These are phyloP conservation scores for Saturnia pavonia DNA, from an alignment of 2,888 invertebrate genomes.

Conservation along the genomic window DNA sequence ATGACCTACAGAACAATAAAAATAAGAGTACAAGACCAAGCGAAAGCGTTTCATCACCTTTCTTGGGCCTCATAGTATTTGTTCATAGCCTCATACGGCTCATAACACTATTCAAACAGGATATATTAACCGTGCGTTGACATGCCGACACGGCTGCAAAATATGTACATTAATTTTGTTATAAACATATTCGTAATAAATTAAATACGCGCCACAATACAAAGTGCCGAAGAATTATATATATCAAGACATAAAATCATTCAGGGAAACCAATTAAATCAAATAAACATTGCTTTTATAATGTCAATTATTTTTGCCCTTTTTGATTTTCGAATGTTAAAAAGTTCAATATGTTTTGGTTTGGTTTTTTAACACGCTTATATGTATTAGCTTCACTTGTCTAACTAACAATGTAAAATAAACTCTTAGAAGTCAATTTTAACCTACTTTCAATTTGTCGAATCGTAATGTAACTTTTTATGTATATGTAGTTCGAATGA, in stretches of 20 bases:
- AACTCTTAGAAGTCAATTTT: too few species aligned
- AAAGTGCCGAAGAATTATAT: neutral
- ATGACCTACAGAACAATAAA: too few species aligned
- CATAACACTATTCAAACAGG: slow-evolving; percentile 56
- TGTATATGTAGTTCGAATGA: too few species aligned
- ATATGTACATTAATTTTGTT: slow-evolving; percentile 8
- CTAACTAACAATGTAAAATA: too few species aligned
- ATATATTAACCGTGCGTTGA: slow-evolving; percentile 57
- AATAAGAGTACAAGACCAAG: slow-evolving; percentile 15
- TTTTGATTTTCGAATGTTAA: too few species aligned
- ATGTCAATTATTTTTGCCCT: too few species aligned
- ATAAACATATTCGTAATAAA: slow-evolving; percentile 2
- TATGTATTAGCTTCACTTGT: too few species aligned
- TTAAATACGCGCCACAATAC: neutral
- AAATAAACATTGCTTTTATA: neutral
- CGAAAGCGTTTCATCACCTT: slow-evolving; percentile 35
- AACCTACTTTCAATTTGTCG: too few species aligned
- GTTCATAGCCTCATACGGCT: slow-evolving; percentile 40
- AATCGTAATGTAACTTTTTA: too few species aligned
- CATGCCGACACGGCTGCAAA: slow-evolving; percentile 30
- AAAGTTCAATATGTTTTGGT: too few species aligned
- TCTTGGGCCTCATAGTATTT: slow-evolving; percentile 39
- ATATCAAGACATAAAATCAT: neutral
- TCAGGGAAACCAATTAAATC: neutral
- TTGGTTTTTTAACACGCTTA: too few species aligned